phyloP scores from a whole-genome alignment of 1,140 invertebrate genomes.

The Zelostemma sp. region DNA sequence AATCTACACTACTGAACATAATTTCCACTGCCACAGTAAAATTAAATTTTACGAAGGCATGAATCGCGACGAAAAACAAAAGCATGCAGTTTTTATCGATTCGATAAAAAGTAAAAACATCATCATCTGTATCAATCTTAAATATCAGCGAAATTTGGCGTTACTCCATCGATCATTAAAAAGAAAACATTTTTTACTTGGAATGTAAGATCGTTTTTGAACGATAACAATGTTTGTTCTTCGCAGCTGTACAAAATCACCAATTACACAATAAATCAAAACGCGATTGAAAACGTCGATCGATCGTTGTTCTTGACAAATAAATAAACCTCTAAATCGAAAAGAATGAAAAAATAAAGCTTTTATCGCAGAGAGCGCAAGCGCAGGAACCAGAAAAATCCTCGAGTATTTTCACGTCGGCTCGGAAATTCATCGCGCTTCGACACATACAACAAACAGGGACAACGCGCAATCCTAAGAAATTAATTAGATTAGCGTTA shows the following conservation, averaged over 20 bases:
- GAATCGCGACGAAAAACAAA: not conserved
- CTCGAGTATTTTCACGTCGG: not conserved
- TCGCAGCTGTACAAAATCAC: not conserved
- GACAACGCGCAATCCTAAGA: slow-evolving; percentile 43
- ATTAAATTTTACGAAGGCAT: not conserved
- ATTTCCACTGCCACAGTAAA: not conserved
- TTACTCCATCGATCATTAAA: no score
- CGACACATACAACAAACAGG: slow-evolving; percentile 20
- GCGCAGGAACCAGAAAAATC: slow-evolving; percentile 21
- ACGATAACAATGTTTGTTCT: no score
- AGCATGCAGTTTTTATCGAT: not conserved
- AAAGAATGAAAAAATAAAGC: not conserved
- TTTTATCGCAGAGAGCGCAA: slow-evolving; percentile 6
- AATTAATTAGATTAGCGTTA: slow-evolving; percentile 60
- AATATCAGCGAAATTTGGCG: no score
- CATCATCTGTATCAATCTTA: no score
- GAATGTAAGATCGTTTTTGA: no score
- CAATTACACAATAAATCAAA: not conserved
- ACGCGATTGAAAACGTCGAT: not conserved
- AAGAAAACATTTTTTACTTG: no score
- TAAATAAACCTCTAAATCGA: not conserved
- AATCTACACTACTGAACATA: not conserved
- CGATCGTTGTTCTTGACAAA: not conserved
- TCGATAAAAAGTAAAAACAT: no score
- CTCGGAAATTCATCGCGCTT: slow-evolving; percentile 1